Conservation (phyloP, 1,140 invertebrate genomes). For the Formica selysi region DNA sequence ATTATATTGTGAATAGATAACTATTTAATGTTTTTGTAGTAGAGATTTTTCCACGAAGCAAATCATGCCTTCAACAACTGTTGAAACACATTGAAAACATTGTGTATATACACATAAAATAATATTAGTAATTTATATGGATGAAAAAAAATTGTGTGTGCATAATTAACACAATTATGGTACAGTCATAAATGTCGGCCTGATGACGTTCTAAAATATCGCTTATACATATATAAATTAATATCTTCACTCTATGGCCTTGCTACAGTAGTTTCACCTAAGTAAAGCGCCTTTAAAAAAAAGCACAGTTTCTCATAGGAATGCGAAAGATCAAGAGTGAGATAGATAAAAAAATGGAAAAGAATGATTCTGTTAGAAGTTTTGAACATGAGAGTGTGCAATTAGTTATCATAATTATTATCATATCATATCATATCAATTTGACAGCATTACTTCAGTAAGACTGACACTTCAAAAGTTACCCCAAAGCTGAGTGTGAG, state of each 20-base stretch:
- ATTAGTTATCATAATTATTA: constrained; percentile 4
- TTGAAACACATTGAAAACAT: neutral
- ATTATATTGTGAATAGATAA: constrained; percentile 46
- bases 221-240: constrained; percentile 12
- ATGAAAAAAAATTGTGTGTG: neutral
- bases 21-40: constrained; percentile 52
- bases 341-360: neutral
- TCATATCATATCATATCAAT: neutral
- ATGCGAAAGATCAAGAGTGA: neutral
- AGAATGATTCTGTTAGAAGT: neutral
- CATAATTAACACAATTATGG: neutral
- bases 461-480: constrained; percentile 70
- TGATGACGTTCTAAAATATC: constrained; percentile 22
- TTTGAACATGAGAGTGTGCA: neutral
- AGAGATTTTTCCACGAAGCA: constrained; percentile 22
- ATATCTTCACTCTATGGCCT: constrained; percentile 43
- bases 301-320: constrained; percentile 4
- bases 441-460: constrained; percentile 22
- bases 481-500: constrained; percentile 68
- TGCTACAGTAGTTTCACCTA: constrained; percentile 7
- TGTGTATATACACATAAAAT: constrained; percentile 32
- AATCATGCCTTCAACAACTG: neutral
- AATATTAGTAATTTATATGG: constrained; percentile 38
- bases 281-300: neutral
- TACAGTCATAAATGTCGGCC: neutral